Evolutionary conservation across 2,113 vertebrate genomes (phyloP), one percentile per base, ranked within the genome.

Genomic region (Verasper variegatus): DNA sequence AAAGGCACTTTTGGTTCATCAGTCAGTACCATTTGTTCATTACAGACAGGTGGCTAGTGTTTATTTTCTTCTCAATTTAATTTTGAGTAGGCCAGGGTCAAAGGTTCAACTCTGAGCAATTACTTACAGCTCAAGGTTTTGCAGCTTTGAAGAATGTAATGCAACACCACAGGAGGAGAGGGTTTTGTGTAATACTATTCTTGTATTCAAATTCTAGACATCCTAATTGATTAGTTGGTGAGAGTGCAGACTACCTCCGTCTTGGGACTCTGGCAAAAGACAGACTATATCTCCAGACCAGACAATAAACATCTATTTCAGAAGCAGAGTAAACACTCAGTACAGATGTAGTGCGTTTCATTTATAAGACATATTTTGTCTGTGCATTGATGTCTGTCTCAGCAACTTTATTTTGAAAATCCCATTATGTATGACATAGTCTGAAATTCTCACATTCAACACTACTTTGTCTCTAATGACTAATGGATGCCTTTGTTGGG

Each of bases 101-200:
- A 55, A 84, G 88, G 86, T 85, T 87, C 63, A 86, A 63, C 62
- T 45, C 23, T 64, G 74, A 75, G 71, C 83, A 90, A 88, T 87
- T 88, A 89, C 80, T 82, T 87, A 80, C 79, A 80, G 80, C 61
- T 82, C 82, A 88, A 75, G 68, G 76, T 73, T 81, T 59, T 88
- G 40, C 27, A 78, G 83, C 87, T 81, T 63, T 80, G 68, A 91
- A 79, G 70, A 75, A 71, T 71, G 84, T 88, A 92, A 90, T 67
- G 68, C 14, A 57, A 91, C 57, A 64, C 84, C 72, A 86, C 80
- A 67, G 66, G 76, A 84, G 84, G 82, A 90, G 81, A 75, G 14
- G n/a, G 49, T 58, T 49, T 74, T 76, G 18, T 73, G 31, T 31
- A 31, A 7, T 6, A 31, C 31, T 31, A 7, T 31, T 31, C 1